phyloP scores from a whole-genome alignment of 2,113 vertebrate genomes.

The Brachypteracias leptosomus region DNA sequence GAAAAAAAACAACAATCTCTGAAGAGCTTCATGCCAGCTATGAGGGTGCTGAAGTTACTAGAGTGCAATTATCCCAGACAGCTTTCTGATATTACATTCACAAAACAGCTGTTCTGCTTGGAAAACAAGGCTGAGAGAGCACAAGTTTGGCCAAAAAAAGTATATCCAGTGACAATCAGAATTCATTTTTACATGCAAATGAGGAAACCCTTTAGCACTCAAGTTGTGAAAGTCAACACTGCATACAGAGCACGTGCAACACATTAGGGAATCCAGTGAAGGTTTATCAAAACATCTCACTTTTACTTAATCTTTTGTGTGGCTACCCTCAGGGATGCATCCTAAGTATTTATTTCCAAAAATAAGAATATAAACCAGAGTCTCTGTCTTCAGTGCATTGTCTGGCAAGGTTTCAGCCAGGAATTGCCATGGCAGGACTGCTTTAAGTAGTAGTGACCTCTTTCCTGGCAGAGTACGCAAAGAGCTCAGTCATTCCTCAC shows the following conservation, averaged over 20 bases:
- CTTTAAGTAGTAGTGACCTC: not conserved
- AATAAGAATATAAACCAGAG: not conserved
- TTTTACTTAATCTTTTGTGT: not conserved
- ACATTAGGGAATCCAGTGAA: not conserved
- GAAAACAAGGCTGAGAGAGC: constrained; percentile 3
- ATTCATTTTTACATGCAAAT: constrained; percentile 20
- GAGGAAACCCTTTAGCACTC: not conserved
- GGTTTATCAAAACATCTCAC: not conserved
- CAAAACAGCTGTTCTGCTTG: constrained; percentile 28
- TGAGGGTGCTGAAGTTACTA: not conserved
- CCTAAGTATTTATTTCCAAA: not conserved
- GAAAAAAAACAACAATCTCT: not conserved
- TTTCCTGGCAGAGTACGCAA: not conserved
- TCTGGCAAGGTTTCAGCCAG: not conserved
- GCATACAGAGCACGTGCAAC: fast-evolving
- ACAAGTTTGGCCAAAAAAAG: not conserved
- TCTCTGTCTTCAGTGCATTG: not conserved
- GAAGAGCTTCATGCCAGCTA: not conserved
- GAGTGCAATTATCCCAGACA: not conserved
- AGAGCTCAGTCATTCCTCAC: not conserved
- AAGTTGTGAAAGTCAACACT: not conserved
- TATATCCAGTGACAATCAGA: constrained; percentile 23
- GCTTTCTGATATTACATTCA: not conserved
- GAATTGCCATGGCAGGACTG: not conserved
- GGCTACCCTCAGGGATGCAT: not conserved